Base-by-base conservation (phyloP, 1,140 invertebrate species). In the Drosophila equinoxialis region DNA sequence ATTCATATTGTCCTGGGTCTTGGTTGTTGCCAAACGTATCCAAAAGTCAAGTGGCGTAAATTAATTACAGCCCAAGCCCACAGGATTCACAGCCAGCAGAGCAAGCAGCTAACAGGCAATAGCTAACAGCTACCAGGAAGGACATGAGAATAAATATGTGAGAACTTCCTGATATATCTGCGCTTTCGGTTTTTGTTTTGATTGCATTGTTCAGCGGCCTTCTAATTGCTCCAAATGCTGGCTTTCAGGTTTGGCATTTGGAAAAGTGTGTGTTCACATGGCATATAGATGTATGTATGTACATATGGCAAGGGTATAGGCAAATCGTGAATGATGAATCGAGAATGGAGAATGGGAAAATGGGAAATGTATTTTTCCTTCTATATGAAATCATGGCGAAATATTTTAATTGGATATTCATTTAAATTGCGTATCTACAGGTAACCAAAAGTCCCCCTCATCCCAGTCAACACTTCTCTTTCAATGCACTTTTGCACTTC, bases 1-100 rank as follows among this genome's bases (percentile, higher is more conserved):
- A 51, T 51, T 23, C 17, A 51, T 61, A 70, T 74, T 63, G 65
- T 66, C 55, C 62, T 71, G 61, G 23, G 59, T 58, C 60, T 67
- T 57, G 58, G 23, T 23, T 55, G 65, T 68, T 57, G 45, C 42
- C 59, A 64, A 64, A 64, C 61, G 61, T 48, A 48, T 55, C 65
- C 30, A 72, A 72, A 79, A 79, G 73, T 79, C 73, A 79, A 79
- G 76, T 79, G 62, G 76, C 76, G 76, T 79, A 79, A 79, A 79
- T 79, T 79, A 75, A 79, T 79, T 79, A 76, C 73, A 79, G 68
- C 65, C 37, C 67, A 54, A 59, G 61, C 48, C 42, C 64, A 57
- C 41, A 59, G 33, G 57, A 59, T 59, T 59, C 57, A 14, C 57
- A 26, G 10, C 13, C 37, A n/a, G 11, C 41, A 6, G 13, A 26